Base-by-base conservation (phyloP, 2,113 vertebrate species). In the Clarias magur region DNA sequence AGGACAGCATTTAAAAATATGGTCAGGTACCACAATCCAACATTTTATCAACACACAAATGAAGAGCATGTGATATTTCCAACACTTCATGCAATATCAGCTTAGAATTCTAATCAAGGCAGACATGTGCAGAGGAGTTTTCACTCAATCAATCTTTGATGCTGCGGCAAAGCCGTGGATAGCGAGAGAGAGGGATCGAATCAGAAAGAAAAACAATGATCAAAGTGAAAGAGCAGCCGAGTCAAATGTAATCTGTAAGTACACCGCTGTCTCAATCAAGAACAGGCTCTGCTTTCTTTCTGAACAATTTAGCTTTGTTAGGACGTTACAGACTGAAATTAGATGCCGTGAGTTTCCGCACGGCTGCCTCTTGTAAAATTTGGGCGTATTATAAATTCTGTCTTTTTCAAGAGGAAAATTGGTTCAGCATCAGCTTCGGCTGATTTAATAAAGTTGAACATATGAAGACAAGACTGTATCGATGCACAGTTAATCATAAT, bases 21-120 rank as follows among this genome's bases (percentile, higher is more conserved):
- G 89, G 87, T 86, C 90, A 75, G 90, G 91, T 92, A 93, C 89
- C 92, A 86, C 81, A 92, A 93, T 92, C 93, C 92, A 92, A 91
- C 90, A 85, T 93, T 93, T 92, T 91, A 94, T 94, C 93, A 93
- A 93, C 93, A 93, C 89, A 93, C 91, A 94, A 93, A 93, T 93
- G 93, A 93, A 91, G 89, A 75, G 86, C 78, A 90, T 87, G 88
- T 86, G 88, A 91, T 88, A 87, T 91, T 91, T 92, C 87, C 90
- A 93, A 57, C 91, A 89, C 90, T 83, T 88, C 4, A 85, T 88
- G 89, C 88, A 78, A 83, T 23, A 88, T 82, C 86, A 87, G 72
- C n/a, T 54, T 88, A 72, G 91, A 91, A 92, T 93, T 83, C 91
- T 92, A 92, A 92, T 90, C 89, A 83, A 23, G 59, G 78, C 88